These are phyloP conservation scores for Apostichopus leukothele DNA, from an alignment of 53 echinoderm and acorn worm species.

Conservation along the genomic window DNA sequence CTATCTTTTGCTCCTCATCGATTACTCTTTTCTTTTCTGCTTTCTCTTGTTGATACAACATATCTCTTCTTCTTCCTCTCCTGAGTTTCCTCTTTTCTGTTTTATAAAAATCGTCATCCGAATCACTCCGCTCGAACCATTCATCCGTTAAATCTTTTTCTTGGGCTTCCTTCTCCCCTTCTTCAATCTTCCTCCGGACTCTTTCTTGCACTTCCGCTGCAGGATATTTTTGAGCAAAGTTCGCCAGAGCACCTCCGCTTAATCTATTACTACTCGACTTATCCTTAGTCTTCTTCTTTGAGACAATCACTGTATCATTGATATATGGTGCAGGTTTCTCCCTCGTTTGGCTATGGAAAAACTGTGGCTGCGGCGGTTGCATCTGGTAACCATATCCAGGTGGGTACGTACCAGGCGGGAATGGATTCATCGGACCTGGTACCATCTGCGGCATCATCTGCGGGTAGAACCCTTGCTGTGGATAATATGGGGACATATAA, in stretches of 20 bases:
- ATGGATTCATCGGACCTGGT: not conserved
- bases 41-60: constrained; percentile 30
- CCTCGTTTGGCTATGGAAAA: not conserved
- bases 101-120: constrained; percentile 56
- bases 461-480: not conserved
- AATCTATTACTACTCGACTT: not conserved
- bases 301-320: constrained; percentile 8
- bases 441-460: not conserved
- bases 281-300: constrained; percentile 2
- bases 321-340: not conserved
- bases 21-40: not conserved
- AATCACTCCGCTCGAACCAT: constrained; percentile 42
- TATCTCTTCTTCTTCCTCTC: constrained; percentile 33
- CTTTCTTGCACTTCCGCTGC: constrained; percentile 17
- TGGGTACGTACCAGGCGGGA: not conserved
- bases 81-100: constrained; percentile 42
- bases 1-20: not conserved
- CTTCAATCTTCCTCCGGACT: constrained; percentile 5
- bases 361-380: constrained; percentile 8
- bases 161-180: constrained; percentile 1
- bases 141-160: constrained; percentile 25
- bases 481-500: constrained; percentile 12
- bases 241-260: not conserved
- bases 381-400: constrained; percentile 12
- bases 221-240: constrained; percentile 33